Percentiles rank a stretch among this genome's conserved stretches.
These are phyloP conservation scores for Ctenosaura bakeri DNA, from an alignment of 2,797 vertebrate species.

Conservation along the genomic window DNA sequence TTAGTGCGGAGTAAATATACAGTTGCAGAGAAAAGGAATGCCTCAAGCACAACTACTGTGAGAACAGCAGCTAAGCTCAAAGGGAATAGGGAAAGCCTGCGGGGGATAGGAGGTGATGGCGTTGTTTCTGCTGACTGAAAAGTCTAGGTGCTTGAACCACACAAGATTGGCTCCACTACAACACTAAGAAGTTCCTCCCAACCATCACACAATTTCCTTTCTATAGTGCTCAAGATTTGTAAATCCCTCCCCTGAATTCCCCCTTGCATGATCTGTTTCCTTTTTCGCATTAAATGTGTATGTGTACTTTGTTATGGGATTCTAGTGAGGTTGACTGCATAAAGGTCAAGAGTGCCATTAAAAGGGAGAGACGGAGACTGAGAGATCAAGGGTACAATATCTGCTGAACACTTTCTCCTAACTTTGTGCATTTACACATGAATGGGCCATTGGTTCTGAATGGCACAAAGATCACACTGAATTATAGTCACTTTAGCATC, in stretches of 20 bases:
- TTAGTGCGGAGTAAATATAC: too few relatives aligned
- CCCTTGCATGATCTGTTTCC: neutral
- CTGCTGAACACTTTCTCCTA: constrained; percentile 3
- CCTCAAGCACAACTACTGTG: too few relatives aligned
- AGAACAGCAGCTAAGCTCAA: too few relatives aligned
- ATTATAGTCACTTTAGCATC: constrained; percentile 69
- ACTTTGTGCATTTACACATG: constrained; percentile 73
- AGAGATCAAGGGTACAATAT: constrained; percentile 39
- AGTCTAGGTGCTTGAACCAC: neutral
- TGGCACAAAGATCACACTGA: constrained; percentile 68
- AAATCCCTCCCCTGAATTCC: rapidly evolving
- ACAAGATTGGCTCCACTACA: neutral
- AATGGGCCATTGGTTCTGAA: constrained; percentile 69
- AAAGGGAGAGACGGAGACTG: neutral
- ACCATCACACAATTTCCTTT: neutral
- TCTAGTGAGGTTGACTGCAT: constrained; percentile 54
- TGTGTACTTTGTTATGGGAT: constrained; percentile 39
- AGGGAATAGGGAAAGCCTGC: too few relatives aligned
- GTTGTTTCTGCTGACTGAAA: neutral
- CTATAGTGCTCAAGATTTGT: neutral
- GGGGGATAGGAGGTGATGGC: neutral
- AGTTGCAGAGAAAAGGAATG: too few relatives aligned
- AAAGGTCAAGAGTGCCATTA: constrained; percentile 43
- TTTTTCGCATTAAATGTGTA: constrained; percentile 49
- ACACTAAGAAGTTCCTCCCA: neutral